phyloP scores from a whole-genome alignment of 1,140 invertebrate species.

The Drosophila orosa region DNA sequence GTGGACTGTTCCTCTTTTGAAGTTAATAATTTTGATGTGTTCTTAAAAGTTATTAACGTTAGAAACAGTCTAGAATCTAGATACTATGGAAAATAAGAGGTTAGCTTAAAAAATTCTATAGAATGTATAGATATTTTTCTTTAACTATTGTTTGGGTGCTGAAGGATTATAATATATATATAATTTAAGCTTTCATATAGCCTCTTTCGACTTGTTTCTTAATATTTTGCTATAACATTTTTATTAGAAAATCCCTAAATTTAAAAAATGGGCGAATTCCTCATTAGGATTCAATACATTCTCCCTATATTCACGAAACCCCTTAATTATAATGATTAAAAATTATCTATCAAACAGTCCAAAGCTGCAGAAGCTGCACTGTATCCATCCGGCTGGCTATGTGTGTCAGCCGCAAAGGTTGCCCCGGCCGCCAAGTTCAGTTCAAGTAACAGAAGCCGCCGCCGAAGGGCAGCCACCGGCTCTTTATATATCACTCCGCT shows the following conservation, averaged over 20 bases:
- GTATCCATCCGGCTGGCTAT: slow-evolving; percentile 25
- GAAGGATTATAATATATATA: background rate
- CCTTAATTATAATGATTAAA: background rate
- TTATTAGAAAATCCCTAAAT: background rate
- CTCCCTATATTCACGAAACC: background rate
- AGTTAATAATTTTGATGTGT: too few relatives aligned
- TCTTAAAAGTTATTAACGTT: background rate
- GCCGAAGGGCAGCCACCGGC: slow-evolving; percentile 50
- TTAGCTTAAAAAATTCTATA: background rate
- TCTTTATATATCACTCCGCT: slow-evolving; percentile 50
- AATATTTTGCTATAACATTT: background rate
- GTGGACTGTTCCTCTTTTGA: too few relatives aligned
- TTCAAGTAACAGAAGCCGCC: slow-evolving; percentile 39
- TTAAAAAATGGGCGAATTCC: too few relatives aligned
- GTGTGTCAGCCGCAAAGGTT: slow-evolving; percentile 64
- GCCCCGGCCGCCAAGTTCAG: slow-evolving; percentile 59
- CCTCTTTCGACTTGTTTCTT: background rate
- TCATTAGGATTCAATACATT: background rate
- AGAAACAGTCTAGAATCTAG: background rate
- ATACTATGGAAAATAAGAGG: background rate
- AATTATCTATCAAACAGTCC: too few relatives aligned
- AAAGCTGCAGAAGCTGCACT: background rate
- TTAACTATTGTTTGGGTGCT: background rate
- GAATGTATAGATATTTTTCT: too few relatives aligned
- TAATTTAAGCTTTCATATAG: background rate